Percentiles rank a stretch among this genome's conserved stretches.
phyloP scores from a whole-genome alignment of 2,888 invertebrate species.

The Amphimallon solstitiale region DNA sequence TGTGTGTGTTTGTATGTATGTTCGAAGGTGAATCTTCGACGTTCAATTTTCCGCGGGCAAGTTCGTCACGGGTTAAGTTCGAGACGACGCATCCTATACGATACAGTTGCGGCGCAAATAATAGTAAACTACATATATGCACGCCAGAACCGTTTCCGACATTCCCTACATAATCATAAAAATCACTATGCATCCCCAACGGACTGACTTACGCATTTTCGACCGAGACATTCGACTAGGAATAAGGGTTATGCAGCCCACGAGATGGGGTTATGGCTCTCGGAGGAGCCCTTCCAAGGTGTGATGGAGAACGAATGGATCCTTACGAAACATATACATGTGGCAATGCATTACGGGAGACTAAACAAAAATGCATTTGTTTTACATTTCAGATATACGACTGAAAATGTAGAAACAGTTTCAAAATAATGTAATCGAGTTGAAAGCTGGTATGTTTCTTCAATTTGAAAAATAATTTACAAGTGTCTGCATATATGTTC shows the following conservation, averaged over 20 bases:
- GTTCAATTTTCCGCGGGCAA: constrained; percentile 48
- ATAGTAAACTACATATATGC: constrained; percentile 48
- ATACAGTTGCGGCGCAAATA: constrained; percentile 50
- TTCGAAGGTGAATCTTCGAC: constrained; percentile 40
- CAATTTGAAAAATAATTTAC: no score
- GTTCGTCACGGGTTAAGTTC: constrained; percentile 13
- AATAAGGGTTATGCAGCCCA: constrained; percentile 64
- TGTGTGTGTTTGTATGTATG: constrained; percentile 42
- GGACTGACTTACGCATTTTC: constrained; percentile 52
- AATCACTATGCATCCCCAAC: constrained; percentile 63
- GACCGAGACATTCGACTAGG: constrained; percentile 44
- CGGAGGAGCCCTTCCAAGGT: constrained; percentile 63
- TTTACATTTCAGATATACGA: neutral
- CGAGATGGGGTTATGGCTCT: constrained; percentile 71
- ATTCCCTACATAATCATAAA: constrained; percentile 63
- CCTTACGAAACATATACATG: constrained; percentile 7
- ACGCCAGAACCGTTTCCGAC: constrained; percentile 48
- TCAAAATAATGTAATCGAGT: no score
- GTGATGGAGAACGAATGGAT: constrained; percentile 58
- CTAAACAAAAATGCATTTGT: constrained; percentile 16
- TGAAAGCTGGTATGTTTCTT: no score
- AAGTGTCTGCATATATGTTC: no score
- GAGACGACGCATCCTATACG: constrained; percentile 43
- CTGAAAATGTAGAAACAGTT: no score
- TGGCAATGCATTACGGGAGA: constrained; percentile 9